Percentiles rank a stretch among this genome's conserved stretches.
Conservation (phyloP, 2,113 vertebrate genomes). For the Psilopsiagon aymara region DNA sequence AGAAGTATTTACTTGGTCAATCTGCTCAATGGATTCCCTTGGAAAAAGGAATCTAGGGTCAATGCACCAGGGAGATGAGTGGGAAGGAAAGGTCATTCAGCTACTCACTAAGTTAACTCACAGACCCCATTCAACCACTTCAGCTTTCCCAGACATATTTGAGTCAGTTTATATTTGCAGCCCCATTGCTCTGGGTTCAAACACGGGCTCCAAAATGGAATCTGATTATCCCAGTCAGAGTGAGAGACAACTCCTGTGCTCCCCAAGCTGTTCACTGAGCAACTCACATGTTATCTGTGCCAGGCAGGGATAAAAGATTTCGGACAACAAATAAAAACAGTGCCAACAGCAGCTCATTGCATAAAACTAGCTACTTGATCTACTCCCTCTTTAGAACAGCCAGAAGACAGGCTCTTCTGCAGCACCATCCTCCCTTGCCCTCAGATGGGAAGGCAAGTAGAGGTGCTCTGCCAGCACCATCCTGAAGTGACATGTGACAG, state of each 20-base stretch:
- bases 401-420: not conserved
- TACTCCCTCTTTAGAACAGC: not conserved
- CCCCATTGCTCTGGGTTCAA: not conserved
- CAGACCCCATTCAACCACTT: not conserved
- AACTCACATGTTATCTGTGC: not conserved
- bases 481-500: not conserved
- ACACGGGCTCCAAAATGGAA: not conserved
- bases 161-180: not conserved
- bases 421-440: not conserved
- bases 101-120: not conserved
- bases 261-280: not conserved
- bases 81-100: not conserved
- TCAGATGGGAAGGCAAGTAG: not conserved
- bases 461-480: not conserved
- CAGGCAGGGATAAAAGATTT: constrained; percentile 17
- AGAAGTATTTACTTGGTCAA: not conserved
- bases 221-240: not conserved
- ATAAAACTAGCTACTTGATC: not conserved
- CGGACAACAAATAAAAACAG: constrained; percentile 1
- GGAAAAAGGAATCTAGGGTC: not conserved
- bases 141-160: not conserved
- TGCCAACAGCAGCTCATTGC: not conserved
- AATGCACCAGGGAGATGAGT: not conserved
- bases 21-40: not conserved
- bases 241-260: not conserved